Percentiles rank a stretch among this genome's conserved stretches.
Evolutionary conservation across 2,888 invertebrate species (phyloP).

Genomic region (Gymnosoma rotundatum): DNA sequence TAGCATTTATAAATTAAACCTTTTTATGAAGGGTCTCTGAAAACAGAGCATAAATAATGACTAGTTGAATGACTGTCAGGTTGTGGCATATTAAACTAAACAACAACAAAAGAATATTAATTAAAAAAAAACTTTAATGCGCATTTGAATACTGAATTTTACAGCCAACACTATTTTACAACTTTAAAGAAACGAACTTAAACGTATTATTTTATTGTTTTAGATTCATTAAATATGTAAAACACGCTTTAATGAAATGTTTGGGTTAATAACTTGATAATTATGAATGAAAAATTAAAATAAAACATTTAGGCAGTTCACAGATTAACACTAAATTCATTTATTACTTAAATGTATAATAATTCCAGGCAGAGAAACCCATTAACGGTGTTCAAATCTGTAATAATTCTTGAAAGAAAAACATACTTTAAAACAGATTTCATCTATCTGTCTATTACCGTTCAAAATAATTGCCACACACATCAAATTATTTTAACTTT

Average conservation of each 20-base stretch:
- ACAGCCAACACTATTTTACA: background rate
- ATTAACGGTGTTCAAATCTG: too few species aligned
- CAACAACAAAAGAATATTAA: background rate
- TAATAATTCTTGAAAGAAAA: too few species aligned
- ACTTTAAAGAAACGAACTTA: background rate
- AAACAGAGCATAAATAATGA: background rate
- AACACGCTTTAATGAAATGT: slow-evolving; percentile 67
- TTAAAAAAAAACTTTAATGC: slow-evolving; percentile 32
- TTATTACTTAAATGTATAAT: too few species aligned
- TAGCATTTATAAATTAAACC: background rate
- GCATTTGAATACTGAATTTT: slow-evolving; percentile 32
- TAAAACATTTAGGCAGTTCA: slow-evolving; percentile 6
- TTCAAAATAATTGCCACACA: too few species aligned
- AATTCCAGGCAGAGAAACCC: too few species aligned
- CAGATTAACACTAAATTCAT: background rate
- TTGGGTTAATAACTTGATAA: slow-evolving; percentile 69
- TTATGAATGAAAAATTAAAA: slow-evolving; percentile 63
- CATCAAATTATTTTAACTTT: too few species aligned
- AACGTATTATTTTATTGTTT: slow-evolving; percentile 22
- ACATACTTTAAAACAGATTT: too few species aligned
- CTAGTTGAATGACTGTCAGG: background rate
- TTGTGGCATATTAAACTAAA: background rate
- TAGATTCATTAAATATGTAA: slow-evolving; percentile 64
- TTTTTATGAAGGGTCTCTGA: background rate
- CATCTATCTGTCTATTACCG: too few species aligned